Base-by-base conservation (phyloP, 2,888 invertebrate genomes). In the Limenitis camilla region DNA sequence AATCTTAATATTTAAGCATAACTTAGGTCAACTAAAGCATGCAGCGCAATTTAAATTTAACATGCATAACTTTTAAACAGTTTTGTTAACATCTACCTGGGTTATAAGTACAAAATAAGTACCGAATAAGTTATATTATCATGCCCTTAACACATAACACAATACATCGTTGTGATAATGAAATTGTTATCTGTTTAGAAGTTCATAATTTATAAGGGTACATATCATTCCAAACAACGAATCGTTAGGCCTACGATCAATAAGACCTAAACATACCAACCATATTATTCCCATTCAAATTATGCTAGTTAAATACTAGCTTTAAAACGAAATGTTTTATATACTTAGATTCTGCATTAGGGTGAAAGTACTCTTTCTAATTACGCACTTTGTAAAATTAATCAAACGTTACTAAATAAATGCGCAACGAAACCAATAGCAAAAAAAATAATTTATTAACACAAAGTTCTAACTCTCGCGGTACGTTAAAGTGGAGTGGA, bases 381-480 rank as follows among this genome's bases (percentile, higher is more conserved):
- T 51, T 73, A 83, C 76, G 74, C 72, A 69, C 45, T 41, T 75
- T 76, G 71, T 83, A 78, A 84, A 83, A 74, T 71, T 76, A 80
- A 82, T 84, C 78, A 74, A 68, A 71, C 71, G 71, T 68, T 69
- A 69, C 69, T 71, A 76, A 76, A 72, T 72, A 71, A 74, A 73
- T 71, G 70, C 68, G 66, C 66, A 69, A 64, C 69, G 71, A 72
- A 74, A 68, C 66, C 67, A 67, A 71, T 65, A 64, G 64, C 65
- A 68, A 29, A 61, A 62, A 72, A 71, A 63, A 68, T 67, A 66
- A 67, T 64, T 63, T 57, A 68, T 63, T 65, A 65, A 62, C 66
- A 76, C 71, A 76, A 71, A 74, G 76, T 79, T 72, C 72, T 68
- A 78, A 74, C 65, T 71, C 63, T 66, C 63, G 64, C 65, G 67